A percentile compares a stretch with the other conserved stretches of the same genome.
Evolutionary conservation across 1,140 invertebrate genomes (phyloP).

Genomic region (Drosophila quadrilineata): DNA sequence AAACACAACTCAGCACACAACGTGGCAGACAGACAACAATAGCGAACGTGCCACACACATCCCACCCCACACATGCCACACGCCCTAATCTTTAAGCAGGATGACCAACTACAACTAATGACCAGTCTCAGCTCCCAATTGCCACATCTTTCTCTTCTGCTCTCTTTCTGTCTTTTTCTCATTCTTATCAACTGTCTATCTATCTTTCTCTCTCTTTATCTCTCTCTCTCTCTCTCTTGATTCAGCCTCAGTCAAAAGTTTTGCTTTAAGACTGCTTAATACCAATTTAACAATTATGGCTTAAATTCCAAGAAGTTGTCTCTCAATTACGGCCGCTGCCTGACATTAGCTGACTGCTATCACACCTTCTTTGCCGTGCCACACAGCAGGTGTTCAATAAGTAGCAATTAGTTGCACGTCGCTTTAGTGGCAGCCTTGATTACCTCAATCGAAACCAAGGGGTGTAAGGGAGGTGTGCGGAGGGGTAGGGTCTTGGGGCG

Average conservation of each 20-base stretch:
- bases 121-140: too few relatives aligned
- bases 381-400: conserved; percentile 51
- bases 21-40: conserved; percentile 19
- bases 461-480: too few relatives aligned
- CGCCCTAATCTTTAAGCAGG: conserved; percentile 38
- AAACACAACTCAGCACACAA: not conserved
- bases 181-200: too few relatives aligned
- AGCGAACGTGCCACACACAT: not conserved
- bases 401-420: conserved; percentile 61
- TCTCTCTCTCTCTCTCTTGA: not conserved
- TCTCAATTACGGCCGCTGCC: too few relatives aligned
- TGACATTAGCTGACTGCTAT: conserved; percentile 21
- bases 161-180: not conserved
- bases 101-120: too few relatives aligned
- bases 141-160: not conserved
- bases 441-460: too few relatives aligned
- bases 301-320: too few relatives aligned
- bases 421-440: conserved; percentile 31
- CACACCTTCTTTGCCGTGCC: conserved; percentile 1
- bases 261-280: not conserved
- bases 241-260: not conserved
- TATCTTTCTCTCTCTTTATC: not conserved
- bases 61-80: too few relatives aligned
- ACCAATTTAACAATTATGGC: conserved; percentile 10
- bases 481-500: conserved; percentile 23